Conservation (phyloP, 2,888 invertebrate species). For the Heliconius sara region DNA sequence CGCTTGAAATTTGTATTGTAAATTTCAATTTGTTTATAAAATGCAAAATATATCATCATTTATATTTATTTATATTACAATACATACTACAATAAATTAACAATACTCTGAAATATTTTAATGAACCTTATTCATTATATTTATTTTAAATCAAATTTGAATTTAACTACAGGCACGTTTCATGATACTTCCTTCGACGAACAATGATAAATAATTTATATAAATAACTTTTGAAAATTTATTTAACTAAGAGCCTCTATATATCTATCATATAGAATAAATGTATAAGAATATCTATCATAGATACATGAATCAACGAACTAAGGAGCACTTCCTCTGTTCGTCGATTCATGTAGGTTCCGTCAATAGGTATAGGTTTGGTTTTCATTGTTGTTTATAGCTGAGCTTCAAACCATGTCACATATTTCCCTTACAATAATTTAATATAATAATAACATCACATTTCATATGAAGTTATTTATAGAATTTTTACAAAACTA, state of each 20-base stretch:
- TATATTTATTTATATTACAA: too few species aligned
- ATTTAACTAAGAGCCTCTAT: neutral
- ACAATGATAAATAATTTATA: neutral
- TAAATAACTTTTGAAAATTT: neutral
- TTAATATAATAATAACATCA: constrained; percentile 4
- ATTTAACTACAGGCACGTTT: neutral
- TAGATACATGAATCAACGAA: too few species aligned
- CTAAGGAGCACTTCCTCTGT: too few species aligned
- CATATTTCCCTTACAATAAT: neutral
- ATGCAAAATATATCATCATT: too few species aligned
- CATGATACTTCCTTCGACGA: neutral
- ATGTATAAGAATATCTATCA: too few species aligned
- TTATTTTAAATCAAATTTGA: neutral
- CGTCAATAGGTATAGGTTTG: neutral
- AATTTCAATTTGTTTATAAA: too few species aligned
- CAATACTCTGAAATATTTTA: neutral
- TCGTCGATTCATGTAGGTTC: neutral
- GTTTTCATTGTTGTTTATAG: neutral
- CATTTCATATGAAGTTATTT: neutral
- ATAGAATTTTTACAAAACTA: constrained; percentile 3
- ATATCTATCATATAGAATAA: too few species aligned
- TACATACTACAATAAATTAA: neutral
- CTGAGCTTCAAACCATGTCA: neutral
- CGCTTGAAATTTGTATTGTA: too few species aligned
- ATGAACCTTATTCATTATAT: neutral